A percentile compares a stretch with the other conserved stretches of the same genome.
These are phyloP conservation scores for Yponomeuta malinellus DNA, from an alignment of 2,888 invertebrate species.

Conservation along the genomic window DNA sequence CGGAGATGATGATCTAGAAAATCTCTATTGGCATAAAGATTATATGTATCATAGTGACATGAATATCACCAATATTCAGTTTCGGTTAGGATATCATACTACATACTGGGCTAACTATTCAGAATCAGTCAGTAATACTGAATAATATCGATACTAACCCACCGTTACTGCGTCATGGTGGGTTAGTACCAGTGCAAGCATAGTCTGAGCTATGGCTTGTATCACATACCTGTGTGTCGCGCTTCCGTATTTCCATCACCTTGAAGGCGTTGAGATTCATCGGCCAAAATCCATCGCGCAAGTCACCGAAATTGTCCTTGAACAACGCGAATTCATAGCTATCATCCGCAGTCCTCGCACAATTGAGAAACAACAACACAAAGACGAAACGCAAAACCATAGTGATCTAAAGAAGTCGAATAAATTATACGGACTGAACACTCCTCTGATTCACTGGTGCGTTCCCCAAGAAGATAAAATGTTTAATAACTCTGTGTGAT, in stretches of 20 bases:
- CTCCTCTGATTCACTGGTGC: not conserved
- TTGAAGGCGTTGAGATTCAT: slow-evolving; percentile 45
- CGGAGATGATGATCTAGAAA: no score
- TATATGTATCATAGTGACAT: no score
- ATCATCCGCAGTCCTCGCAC: slow-evolving; percentile 38
- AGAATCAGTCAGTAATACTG: no score
- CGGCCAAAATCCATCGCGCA: slow-evolving; percentile 47
- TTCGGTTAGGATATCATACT: no score
- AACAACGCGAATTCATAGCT: slow-evolving; percentile 26
- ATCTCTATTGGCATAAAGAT: no score
- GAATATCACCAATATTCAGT: no score
- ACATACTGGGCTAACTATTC: no score
- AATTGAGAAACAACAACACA: slow-evolving; percentile 41
- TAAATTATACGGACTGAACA: not conserved
- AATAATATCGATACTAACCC: no score
- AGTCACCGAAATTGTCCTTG: slow-evolving; percentile 26
- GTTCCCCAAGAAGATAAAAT: not conserved
- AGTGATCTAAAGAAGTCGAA: not conserved
- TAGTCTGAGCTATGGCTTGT: no score
- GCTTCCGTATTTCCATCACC: slow-evolving; percentile 34
- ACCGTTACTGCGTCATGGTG: no score
- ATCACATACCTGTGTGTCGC: slow-evolving; percentile 26
- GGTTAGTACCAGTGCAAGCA: no score
- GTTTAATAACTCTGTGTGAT: not conserved
- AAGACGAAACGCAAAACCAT: slow-evolving; percentile 44